Evolutionary conservation across 1,140 invertebrate species (phyloP).

Genomic region (Drosophila sproati): DNA sequence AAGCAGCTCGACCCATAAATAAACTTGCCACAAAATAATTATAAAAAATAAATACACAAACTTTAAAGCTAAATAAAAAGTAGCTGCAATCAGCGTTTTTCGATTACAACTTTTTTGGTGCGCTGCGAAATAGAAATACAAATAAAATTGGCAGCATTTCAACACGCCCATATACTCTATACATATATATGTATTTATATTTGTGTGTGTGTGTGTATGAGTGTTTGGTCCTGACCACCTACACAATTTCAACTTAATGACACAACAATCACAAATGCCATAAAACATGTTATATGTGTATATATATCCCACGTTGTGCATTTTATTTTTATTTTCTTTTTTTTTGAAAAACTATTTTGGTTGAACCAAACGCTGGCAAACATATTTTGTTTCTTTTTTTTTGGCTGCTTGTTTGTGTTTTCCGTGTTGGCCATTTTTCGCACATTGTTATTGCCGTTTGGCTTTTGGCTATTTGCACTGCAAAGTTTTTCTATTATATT

Average conservation of each 20-base stretch:
- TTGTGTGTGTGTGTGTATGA: conserved; percentile 11
- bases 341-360: conserved; percentile 69
- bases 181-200: background rate
- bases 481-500: conserved; percentile 82
- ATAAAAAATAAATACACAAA: conserved; percentile 48
- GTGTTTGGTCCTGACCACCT: conserved; percentile 61
- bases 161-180: conserved; percentile 41
- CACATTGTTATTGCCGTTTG: conserved; percentile 55
- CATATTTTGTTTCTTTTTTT: no score
- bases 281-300: conserved; percentile 72
- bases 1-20: conserved; percentile 42
- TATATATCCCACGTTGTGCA: conserved; percentile 38
- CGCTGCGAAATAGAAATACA: conserved; percentile 66
- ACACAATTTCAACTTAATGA: conserved; percentile 83
- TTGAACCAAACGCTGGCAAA: conserved; percentile 20
- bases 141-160: conserved; percentile 65
- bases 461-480: conserved; percentile 51
- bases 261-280: conserved; percentile 81
- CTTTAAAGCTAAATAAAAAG: conserved; percentile 40
- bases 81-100: conserved; percentile 64
- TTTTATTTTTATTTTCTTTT: conserved; percentile 14
- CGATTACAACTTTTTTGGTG: conserved; percentile 71
- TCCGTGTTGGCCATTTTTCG: conserved; percentile 43
- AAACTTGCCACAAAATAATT: conserved; percentile 77
- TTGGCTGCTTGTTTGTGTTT: conserved; percentile 46